Conservation (phyloP, 2,797 vertebrate genomes). For the Diplodus puntazzo region DNA sequence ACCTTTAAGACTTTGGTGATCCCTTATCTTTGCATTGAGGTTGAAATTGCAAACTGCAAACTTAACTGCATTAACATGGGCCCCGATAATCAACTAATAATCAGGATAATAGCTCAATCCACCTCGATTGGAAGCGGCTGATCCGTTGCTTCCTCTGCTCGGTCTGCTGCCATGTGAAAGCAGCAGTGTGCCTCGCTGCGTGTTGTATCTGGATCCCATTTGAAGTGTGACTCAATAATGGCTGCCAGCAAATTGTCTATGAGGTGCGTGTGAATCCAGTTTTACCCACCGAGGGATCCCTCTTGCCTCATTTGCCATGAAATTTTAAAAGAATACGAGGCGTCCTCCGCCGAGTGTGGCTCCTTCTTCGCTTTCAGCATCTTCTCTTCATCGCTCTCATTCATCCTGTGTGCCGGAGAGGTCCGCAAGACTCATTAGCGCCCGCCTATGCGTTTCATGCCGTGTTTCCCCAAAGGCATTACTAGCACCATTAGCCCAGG, state of each 20-base stretch:
- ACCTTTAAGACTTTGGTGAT: no score
- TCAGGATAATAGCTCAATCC: no score
- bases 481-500: slow-evolving; percentile 87
- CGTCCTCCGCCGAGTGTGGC: slow-evolving; percentile 48
- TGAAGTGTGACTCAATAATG: slow-evolving; percentile 47
- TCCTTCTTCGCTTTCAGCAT: slow-evolving; percentile 60
- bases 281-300: slow-evolving; percentile 41
- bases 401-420: slow-evolving; percentile 70
- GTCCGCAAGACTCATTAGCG: slow-evolving; percentile 90
- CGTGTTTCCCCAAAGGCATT: slow-evolving; percentile 85
- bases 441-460: slow-evolving; percentile 85
- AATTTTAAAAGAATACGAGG: slow-evolving; percentile 61
- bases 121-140: no score
- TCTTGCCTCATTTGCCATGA: slow-evolving; percentile 55
- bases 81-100: no score
- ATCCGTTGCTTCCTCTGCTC: neutral
- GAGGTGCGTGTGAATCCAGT: slow-evolving; percentile 40
- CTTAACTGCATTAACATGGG: neutral
- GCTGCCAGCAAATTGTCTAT: slow-evolving; percentile 46
- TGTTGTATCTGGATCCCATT: slow-evolving; percentile 54
- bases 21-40: no score
- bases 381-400: slow-evolving; percentile 55
- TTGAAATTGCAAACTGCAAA: no score
- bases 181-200: slow-evolving; percentile 27
- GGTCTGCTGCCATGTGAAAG: slow-evolving; percentile 18